Conservation (phyloP, 1,140 invertebrate genomes). For the Solenopsis fugax region DNA sequence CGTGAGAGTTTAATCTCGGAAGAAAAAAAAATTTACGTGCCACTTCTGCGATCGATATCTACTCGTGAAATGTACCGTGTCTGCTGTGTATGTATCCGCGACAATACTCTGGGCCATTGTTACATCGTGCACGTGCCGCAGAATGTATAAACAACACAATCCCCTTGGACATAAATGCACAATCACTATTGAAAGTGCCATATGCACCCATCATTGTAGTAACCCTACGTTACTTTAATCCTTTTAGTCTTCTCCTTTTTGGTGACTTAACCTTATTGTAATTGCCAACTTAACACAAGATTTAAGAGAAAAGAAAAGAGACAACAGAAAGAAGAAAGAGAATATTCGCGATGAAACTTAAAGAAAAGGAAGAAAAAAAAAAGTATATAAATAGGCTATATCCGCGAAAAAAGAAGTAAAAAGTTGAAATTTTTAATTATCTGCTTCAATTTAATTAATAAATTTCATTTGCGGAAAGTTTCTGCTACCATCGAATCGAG, state of each 20-base stretch:
- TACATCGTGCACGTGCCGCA: conserved; percentile 1
- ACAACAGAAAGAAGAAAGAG: not conserved
- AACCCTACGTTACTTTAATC: conserved; percentile 31
- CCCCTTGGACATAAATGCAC: not conserved
- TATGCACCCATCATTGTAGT: conserved; percentile 21
- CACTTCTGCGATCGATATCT: conserved; percentile 47
- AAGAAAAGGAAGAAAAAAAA: not conserved
- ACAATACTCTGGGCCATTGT: conserved; percentile 27
- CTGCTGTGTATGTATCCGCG: not conserved
- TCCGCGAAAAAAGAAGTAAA: not conserved
- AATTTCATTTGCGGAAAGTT: not conserved
- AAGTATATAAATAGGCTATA: not conserved
- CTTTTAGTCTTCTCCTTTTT: not conserved
- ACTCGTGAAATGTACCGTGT: not conserved
- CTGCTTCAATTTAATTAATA: not conserved
- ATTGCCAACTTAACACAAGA: not conserved
- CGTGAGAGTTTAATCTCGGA: conserved; percentile 52
- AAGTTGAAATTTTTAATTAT: not conserved
- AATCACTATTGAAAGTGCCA: conserved; percentile 6
- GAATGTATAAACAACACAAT: conserved; percentile 37
- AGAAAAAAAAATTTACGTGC: conserved; percentile 37
- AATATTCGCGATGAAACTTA: not conserved
- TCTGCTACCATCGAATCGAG: not conserved
- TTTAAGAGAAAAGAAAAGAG: not conserved
- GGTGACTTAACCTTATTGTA: not conserved